These are phyloP conservation scores for Lepidotrigona ventralis DNA, from an alignment of 1,140 invertebrate genomes.

Conservation along the genomic window DNA sequence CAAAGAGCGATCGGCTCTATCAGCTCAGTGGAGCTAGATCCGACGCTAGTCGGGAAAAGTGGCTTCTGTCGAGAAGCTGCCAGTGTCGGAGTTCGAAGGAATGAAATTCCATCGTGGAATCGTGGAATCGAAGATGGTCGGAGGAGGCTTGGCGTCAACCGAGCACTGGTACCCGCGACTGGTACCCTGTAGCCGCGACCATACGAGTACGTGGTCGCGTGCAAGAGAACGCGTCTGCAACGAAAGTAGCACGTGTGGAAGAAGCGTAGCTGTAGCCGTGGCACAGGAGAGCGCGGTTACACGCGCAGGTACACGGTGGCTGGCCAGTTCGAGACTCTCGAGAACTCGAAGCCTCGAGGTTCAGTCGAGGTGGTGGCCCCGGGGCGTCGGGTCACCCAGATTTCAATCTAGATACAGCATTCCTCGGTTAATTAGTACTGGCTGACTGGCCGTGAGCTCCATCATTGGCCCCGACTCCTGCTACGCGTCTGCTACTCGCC, in stretches of 20 bases:
- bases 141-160: conserved; percentile 15
- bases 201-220: conserved; percentile 18
- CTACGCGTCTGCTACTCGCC: conserved; percentile 54
- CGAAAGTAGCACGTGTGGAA: conserved; percentile 45
- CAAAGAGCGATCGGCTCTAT: too few species aligned
- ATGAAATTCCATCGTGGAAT: too few species aligned
- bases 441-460: conserved; percentile 75
- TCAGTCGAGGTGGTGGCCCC: conserved; percentile 75
- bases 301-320: conserved; percentile 36
- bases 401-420: conserved; percentile 80
- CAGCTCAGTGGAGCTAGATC: too few species aligned
- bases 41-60: too few species aligned
- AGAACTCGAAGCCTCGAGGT: conserved; percentile 63
- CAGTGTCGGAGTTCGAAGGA: too few species aligned
- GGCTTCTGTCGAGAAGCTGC: too few species aligned
- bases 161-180: too few species aligned
- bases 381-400: conserved; percentile 79
- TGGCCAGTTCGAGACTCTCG: conserved; percentile 45
- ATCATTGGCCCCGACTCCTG: conserved; percentile 69
- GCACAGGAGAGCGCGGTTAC: background rate
- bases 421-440: conserved; percentile 79
- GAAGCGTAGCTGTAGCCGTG: too few species aligned
- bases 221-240: conserved; percentile 31
- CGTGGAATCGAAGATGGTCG: too few species aligned
- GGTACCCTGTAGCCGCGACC: too few species aligned